Conservation (phyloP, 2,797 vertebrate species). For the Acanthurus lineatus region DNA sequence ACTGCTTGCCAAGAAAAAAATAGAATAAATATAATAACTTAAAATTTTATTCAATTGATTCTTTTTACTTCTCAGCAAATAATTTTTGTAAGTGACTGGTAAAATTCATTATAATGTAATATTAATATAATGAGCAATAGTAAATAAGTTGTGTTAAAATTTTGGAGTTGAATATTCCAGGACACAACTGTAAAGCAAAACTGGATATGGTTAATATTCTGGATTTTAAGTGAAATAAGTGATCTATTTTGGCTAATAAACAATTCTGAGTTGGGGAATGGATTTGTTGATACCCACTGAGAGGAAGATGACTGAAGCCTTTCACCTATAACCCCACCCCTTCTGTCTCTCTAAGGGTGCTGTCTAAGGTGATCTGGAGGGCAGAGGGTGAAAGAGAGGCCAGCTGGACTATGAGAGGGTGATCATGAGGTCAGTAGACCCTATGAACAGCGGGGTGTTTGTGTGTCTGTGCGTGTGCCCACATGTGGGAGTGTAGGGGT, state of each 20-base stretch:
- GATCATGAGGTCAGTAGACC: slow-evolving; percentile 79
- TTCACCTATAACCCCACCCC: slow-evolving; percentile 51
- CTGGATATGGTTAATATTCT: not conserved
- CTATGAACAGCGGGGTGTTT: slow-evolving; percentile 58
- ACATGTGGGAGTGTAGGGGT: slow-evolving; percentile 30
- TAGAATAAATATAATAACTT: too few species aligned
- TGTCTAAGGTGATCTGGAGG: slow-evolving; percentile 84
- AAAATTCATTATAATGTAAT: too few species aligned
- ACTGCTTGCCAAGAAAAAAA: too few species aligned
- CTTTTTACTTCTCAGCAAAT: too few species aligned
- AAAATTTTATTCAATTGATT: too few species aligned
- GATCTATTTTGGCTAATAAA: not conserved
- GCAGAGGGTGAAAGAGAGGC: slow-evolving; percentile 89
- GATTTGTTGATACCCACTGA: slow-evolving; percentile 45
- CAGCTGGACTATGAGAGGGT: slow-evolving; percentile 81
- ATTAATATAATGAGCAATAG: not conserved
- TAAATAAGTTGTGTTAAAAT: not conserved
- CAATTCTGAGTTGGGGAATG: not conserved
- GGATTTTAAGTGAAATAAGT: not conserved
- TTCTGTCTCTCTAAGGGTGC: slow-evolving; percentile 60
- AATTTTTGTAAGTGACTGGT: too few species aligned
- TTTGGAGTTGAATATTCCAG: not conserved
- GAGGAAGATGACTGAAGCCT: slow-evolving; percentile 55
- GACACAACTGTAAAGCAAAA: not conserved
- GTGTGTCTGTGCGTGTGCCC: slow-evolving; percentile 36